Conservation (phyloP, 2,113 vertebrate species). For the Petrocephalus microphthalmus region DNA sequence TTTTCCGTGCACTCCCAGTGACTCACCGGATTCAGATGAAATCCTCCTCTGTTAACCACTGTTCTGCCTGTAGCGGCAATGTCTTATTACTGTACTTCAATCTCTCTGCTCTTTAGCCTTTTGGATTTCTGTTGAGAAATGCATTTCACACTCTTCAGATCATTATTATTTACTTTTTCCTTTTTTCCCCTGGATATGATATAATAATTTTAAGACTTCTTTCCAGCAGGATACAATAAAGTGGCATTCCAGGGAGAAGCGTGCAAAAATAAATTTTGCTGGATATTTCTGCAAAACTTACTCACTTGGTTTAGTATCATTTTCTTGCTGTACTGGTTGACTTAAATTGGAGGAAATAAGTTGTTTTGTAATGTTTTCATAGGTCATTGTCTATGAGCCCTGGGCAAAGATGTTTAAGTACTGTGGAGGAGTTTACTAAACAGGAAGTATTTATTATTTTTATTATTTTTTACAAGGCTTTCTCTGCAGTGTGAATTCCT, state of each 20-base stretch:
- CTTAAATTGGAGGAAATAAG: not conserved
- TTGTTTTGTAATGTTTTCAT: slow-evolving; percentile 2
- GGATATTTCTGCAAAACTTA: not conserved
- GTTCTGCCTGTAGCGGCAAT: not conserved
- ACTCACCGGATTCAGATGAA: not conserved
- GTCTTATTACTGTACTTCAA: not conserved
- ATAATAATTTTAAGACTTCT: not conserved
- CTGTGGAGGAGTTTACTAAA: not conserved
- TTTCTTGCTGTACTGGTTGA: not conserved
- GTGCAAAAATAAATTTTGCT: not conserved
- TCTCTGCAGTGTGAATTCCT: not conserved
- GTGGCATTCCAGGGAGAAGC: not conserved
- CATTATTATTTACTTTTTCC: not conserved
- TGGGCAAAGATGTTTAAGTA: not conserved
- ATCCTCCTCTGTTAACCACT: not conserved
- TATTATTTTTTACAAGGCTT: not conserved
- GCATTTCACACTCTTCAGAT: not conserved
- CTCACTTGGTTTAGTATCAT: not conserved
- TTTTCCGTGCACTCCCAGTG: not conserved
- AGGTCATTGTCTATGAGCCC: not conserved
- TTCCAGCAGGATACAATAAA: not conserved
- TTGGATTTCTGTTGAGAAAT: not conserved
- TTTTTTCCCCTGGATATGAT: not conserved
- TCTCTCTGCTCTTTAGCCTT: not conserved
- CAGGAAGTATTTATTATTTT: not conserved